These are phyloP conservation scores for Apteryx owenii DNA, from an alignment of 2,113 vertebrate species.

Conservation along the genomic window DNA sequence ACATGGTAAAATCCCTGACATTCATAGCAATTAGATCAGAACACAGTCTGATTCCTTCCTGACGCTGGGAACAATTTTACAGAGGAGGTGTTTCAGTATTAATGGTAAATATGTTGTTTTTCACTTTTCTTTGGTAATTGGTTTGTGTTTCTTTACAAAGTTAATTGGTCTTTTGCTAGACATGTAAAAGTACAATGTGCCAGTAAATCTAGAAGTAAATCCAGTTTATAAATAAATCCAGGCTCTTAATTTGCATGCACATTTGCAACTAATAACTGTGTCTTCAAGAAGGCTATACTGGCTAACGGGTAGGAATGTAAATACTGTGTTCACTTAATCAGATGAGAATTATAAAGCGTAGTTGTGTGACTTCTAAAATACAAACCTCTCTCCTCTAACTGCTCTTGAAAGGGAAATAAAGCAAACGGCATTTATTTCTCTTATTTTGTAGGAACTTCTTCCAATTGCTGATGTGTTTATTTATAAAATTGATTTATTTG, in stretches of 20 bases:
- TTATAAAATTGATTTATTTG: neutral
- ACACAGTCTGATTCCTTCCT: constrained; percentile 49
- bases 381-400: neutral
- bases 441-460: neutral
- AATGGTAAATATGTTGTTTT: constrained; percentile 72
- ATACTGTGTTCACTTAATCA: neutral
- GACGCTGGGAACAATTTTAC: constrained; percentile 36
- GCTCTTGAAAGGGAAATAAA: neutral
- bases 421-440: neutral
- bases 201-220: neutral
- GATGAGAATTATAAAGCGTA: neutral
- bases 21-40: constrained; percentile 64
- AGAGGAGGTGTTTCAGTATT: constrained; percentile 50
- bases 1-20: constrained; percentile 72
- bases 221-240: neutral
- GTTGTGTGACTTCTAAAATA: neutral
- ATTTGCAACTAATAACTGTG: neutral
- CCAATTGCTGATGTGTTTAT: neutral
- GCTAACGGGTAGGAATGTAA: neutral
- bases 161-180: neutral
- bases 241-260: neutral
- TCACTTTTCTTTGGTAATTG: neutral
- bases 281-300: neutral
- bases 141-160: neutral
- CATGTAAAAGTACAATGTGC: neutral